Evolutionary conservation across 2,113 vertebrate species (phyloP).

Genomic region (Choloepus hoffmanni): DNA sequence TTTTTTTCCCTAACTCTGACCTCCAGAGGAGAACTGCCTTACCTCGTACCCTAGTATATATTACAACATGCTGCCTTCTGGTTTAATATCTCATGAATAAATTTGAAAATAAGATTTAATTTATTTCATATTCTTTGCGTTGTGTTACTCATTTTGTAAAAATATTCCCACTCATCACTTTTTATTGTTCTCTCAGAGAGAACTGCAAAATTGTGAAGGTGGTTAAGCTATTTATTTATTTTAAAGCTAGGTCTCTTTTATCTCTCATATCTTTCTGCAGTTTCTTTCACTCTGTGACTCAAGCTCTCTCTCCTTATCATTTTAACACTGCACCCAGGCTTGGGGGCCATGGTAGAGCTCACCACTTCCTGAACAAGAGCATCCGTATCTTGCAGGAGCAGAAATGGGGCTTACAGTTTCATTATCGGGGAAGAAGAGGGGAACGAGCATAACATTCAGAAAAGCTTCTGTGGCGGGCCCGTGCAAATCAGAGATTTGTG

Average conservation of each 20-base stretch:
- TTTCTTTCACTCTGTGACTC: background rate
- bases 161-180: slow-evolving; percentile 27
- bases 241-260: slow-evolving; percentile 28
- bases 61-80: background rate
- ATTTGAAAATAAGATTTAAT: slow-evolving; percentile 58
- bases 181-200: slow-evolving; percentile 52
- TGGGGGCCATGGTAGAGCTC: background rate
- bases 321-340: background rate
- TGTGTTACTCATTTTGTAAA: slow-evolving; percentile 29
- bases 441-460: slow-evolving; percentile 25
- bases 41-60: background rate
- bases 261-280: slow-evolving; percentile 17
- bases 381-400: background rate
- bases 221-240: slow-evolving; percentile 53
- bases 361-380: slow-evolving; percentile 43
- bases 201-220: slow-evolving; percentile 32
- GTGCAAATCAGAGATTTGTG: slow-evolving; percentile 69
- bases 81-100: background rate
- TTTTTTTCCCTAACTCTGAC: background rate
- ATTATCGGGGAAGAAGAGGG: slow-evolving; percentile 22
- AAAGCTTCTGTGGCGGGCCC: slow-evolving; percentile 15
- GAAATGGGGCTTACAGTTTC: slow-evolving; percentile 7
- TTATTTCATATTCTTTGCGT: slow-evolving; percentile 20
- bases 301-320: slow-evolving; percentile 42
- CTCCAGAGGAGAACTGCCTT: background rate